Evolutionary conservation across 2,797 vertebrate genomes (phyloP), one percentile per base, ranked within the genome.

Genomic region (Pangasius djambal): DNA sequence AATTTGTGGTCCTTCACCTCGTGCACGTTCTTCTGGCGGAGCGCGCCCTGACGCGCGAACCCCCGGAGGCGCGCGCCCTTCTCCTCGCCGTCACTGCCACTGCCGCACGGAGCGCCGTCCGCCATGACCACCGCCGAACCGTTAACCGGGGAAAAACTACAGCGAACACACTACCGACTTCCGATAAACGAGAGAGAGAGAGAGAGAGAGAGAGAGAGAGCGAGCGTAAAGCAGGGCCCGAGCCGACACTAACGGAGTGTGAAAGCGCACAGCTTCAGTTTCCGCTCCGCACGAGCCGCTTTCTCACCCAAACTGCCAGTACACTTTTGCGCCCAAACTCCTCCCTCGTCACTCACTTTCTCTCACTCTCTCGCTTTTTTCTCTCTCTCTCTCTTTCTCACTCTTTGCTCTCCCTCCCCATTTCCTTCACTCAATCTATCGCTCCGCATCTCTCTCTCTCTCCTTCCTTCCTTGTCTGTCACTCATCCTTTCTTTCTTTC

Each of bases 1-100:
- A 99, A 98, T 92, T 97, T 97, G 96, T 98, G 98, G 94, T 98
- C 94, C 95, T 98, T 99, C 94, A 98, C 97, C 93, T 98, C 98
- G 93, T 98, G 97, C 90, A 98, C 97, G 94, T 98, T 98, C 96
- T 99, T 99, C 96, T 99, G 98, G 79, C 98, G 94, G 89, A 99
- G 96, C 83, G 98, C 98, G 34, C 98, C 98, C 92, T 98, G 98
- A 84, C 98, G 97, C 89, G 98, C 98, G 94, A 97, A 97, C 90
- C 96, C 96, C 67, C 96, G 92, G 95, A 95, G 93, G 91, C 95
- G 96, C 57, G 95, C 92, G 90, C 93, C 94, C 89, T 96, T 95
- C 90, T 97, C 97, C 92, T 97, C 97, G 61, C 96, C 96, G 92
- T 97, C 97, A 91, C 96, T 96, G 95, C 95, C 86, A 9, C 86